Percentiles rank a stretch among this genome's conserved stretches.
These are phyloP conservation scores for Montifringilla adamsi DNA, from an alignment of 2,113 vertebrate species.

Conservation along the genomic window DNA sequence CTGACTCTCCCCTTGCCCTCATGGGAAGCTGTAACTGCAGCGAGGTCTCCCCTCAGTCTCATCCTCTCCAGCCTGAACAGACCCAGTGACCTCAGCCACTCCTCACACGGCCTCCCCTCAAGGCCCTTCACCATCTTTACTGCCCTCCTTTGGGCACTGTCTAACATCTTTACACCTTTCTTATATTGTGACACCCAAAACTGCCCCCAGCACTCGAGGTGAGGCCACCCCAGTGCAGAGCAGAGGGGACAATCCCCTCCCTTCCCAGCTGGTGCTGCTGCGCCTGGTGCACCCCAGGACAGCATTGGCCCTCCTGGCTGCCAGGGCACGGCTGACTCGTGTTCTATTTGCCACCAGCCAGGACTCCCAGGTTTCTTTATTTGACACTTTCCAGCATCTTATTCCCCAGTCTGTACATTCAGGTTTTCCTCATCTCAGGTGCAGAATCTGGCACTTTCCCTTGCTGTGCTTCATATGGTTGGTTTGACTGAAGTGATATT, in stretches of 20 bases:
- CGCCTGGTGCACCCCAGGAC: background rate
- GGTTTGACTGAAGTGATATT: background rate
- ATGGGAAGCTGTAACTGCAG: fast-evolving
- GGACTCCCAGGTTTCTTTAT: background rate
- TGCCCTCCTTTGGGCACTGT: background rate
- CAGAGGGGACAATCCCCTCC: background rate
- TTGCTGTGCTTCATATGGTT: background rate
- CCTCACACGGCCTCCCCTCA: fast-evolving
- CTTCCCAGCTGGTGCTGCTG: fast-evolving
- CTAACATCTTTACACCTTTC: background rate
- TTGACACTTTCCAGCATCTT: background rate
- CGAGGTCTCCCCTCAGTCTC: background rate
- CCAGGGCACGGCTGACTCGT: background rate
- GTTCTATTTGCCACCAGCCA: fast-evolving
- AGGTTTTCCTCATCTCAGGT: background rate
- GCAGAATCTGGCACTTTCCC: background rate
- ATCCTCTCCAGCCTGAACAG: background rate
- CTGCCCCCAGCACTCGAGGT: fast-evolving
- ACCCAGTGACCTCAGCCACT: background rate
- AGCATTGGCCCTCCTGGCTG: fast-evolving
- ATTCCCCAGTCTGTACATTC: background rate
- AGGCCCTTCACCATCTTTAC: background rate
- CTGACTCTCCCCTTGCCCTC: background rate
- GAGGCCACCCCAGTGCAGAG: fast-evolving
- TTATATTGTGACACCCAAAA: fast-evolving